Conservation (phyloP, 1,140 invertebrate species). For the Zaprionus davidi region DNA sequence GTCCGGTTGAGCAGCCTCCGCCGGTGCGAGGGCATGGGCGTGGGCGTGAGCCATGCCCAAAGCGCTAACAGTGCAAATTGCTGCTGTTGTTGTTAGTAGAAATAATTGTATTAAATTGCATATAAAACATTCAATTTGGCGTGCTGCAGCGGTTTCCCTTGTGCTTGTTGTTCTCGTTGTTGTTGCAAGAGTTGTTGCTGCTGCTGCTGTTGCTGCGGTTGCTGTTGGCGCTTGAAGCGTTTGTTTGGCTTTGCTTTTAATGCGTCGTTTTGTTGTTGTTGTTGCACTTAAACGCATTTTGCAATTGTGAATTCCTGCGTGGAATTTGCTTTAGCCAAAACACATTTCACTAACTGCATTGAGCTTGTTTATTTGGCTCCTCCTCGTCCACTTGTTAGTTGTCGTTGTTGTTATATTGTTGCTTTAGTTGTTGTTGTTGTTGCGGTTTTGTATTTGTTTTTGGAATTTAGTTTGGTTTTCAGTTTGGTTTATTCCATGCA, state of each 20-base stretch:
- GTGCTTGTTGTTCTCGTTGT: not conserved
- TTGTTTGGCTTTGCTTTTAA: conserved; percentile 39
- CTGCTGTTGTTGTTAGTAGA: conserved; percentile 62
- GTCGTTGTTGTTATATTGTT: conserved; percentile 15
- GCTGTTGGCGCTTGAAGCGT: conserved; percentile 18
- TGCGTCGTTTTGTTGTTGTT: conserved; percentile 46
- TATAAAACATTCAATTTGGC: conserved; percentile 55
- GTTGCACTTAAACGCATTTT: conserved; percentile 82
- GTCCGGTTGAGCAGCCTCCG: too few species aligned
- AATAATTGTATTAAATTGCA: conserved; percentile 66
- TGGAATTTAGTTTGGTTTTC: conserved; percentile 3
- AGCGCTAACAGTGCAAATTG: conserved; percentile 47
- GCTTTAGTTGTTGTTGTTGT: not conserved
- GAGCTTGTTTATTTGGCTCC: conserved; percentile 49
- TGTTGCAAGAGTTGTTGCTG: conserved; percentile 11
- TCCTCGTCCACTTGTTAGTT: conserved; percentile 17
- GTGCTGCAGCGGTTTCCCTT: conserved; percentile 25
- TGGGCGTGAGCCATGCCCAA: conserved; percentile 23
- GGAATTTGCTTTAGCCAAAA: conserved; percentile 71
- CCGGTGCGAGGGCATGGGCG: conserved; percentile 23
- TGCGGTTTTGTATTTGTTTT: conserved; percentile 1
- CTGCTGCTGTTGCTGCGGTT: conserved; percentile 12
- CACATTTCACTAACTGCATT: conserved; percentile 78
- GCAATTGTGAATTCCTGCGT: conserved; percentile 59
- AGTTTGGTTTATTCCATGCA: too few species aligned